phyloP scores from a whole-genome alignment of 2,113 vertebrate genomes.

The Charadrius vociferus region DNA sequence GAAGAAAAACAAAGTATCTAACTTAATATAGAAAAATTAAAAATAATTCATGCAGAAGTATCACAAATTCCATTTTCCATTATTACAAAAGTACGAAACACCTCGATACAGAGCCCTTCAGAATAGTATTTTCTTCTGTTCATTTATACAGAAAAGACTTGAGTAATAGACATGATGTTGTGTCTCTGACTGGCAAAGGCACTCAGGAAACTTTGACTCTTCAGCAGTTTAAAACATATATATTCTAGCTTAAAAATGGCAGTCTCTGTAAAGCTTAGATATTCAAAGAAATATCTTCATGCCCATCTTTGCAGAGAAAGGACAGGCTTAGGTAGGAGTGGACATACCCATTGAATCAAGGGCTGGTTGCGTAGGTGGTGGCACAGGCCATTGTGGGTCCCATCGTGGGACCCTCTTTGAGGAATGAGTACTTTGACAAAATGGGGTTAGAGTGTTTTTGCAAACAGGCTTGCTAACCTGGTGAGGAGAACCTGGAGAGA shows the following conservation, averaged over 20 bases:
- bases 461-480: not conserved
- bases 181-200: not conserved
- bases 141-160: not conserved
- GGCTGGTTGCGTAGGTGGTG: fast-evolving
- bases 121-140: not conserved
- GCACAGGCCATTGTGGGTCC: not conserved
- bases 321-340: not conserved
- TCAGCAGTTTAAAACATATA: not conserved
- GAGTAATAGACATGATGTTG: not conserved
- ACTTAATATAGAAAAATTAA: slow-evolving; percentile 16
- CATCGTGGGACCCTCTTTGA: not conserved
- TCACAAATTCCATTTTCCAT: not conserved
- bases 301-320: not conserved
- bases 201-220: not conserved
- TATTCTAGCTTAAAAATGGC: not conserved
- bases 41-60: slow-evolving; percentile 26
- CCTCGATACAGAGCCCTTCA: not conserved
- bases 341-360: not conserved
- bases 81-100: not conserved
- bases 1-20: slow-evolving; percentile 11
- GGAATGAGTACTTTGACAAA: not conserved
- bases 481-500: not conserved
- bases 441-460: not conserved
- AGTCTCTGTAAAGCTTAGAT: not conserved
- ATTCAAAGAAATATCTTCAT: not conserved